Conservation (phyloP, 2,888 invertebrate species). For the Leucania comma region DNA sequence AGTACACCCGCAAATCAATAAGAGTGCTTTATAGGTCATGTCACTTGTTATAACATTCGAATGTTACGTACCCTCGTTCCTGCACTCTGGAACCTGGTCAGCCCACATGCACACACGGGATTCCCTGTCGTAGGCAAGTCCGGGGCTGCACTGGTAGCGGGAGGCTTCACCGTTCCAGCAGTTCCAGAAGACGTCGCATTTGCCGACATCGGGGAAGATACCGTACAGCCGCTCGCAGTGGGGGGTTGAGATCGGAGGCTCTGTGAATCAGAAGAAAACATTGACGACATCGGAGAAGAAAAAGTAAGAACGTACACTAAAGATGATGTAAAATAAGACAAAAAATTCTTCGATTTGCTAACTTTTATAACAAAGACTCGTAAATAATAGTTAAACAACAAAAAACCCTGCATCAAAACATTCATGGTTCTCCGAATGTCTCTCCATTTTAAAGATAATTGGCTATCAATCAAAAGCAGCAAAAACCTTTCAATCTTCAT, state of each 20-base stretch:
- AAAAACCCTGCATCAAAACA: conserved; percentile 29
- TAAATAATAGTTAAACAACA: conserved; percentile 18
- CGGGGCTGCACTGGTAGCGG: conserved; percentile 98
- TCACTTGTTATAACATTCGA: neutral
- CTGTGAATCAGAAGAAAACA: conserved; percentile 81
- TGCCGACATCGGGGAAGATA: conserved; percentile 96
- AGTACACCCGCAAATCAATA: conserved; percentile 26
- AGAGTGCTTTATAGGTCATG: conserved; percentile 44
- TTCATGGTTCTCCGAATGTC: conserved; percentile 52
- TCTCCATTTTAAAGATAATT: conserved; percentile 49
- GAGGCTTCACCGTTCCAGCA: conserved; percentile 99
- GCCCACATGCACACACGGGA: conserved; percentile 99
- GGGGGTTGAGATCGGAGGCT: conserved; percentile 95
- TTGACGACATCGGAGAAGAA: conserved; percentile 18
- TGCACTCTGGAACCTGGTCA: conserved; percentile 98
- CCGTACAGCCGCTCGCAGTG: conserved; percentile 97
- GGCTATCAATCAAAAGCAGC: conserved; percentile 53
- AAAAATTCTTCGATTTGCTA: conserved; percentile 5
- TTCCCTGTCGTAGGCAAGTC: conserved; percentile 98
- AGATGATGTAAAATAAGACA: neutral
- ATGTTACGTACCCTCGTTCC: conserved; percentile 93
- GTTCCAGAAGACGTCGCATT: conserved; percentile 99
- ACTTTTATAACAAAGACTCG: conserved; percentile 7
- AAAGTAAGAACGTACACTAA: neutral
- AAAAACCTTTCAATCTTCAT: conserved; percentile 57